A percentile compares a stretch with the other conserved stretches of the same genome.
These are phyloP conservation scores for Anthoscopus minutus DNA, from an alignment of 2,113 vertebrate species.

Conservation along the genomic window DNA sequence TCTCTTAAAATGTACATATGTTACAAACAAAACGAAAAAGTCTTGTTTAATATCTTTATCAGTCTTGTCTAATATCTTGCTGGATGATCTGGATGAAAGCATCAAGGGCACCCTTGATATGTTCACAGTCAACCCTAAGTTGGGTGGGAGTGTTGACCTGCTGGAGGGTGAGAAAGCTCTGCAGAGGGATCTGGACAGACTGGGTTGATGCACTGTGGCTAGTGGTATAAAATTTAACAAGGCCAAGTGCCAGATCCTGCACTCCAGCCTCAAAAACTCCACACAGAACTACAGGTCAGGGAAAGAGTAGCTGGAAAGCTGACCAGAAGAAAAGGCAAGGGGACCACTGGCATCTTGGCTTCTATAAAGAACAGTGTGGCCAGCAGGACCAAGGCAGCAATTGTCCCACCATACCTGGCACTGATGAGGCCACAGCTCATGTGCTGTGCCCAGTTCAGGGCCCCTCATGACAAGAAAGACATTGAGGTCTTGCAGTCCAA, in stretches of 20 bases:
- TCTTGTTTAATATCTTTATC: background rate
- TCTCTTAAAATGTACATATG: background rate
- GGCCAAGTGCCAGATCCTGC: background rate
- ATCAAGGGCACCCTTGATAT: rapidly evolving
- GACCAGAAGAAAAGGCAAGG: background rate
- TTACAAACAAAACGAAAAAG: background rate
- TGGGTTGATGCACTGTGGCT: background rate
- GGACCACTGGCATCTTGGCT: background rate
- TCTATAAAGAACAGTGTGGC: no score
- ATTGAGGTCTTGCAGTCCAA: no score
- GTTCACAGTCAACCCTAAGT: rapidly evolving
- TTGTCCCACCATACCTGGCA: background rate
- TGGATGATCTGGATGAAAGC: background rate
- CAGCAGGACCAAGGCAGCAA: background rate
- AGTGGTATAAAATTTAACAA: background rate
- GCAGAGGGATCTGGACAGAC: background rate
- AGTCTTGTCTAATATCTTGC: background rate
- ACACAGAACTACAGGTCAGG: no score
- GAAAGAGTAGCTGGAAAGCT: background rate
- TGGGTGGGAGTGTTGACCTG: background rate
- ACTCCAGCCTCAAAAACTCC: background rate
- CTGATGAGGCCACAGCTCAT: background rate
- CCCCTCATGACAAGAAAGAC: background rate
- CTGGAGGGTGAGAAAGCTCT: background rate
- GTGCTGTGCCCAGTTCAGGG: background rate